Percentiles rank a stretch among this genome's conserved stretches.
phyloP scores from a whole-genome alignment of 2,113 vertebrate species.

The Toxotes jaculatrix region DNA sequence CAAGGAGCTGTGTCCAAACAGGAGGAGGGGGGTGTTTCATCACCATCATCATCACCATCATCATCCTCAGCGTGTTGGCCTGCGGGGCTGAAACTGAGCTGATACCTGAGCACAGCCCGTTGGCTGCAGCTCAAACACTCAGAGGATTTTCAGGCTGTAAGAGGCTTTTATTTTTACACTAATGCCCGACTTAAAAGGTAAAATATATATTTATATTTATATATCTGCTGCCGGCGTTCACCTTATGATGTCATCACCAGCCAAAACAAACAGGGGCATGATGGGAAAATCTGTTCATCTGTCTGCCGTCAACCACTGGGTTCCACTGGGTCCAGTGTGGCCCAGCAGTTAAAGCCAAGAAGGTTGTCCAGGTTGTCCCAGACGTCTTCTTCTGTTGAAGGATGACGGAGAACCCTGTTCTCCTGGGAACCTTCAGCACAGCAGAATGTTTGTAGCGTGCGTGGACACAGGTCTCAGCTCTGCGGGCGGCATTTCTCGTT shows the following conservation, averaged over 20 bases:
- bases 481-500: no score
- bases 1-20: slow-evolving; percentile 34
- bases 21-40: slow-evolving; percentile 20
- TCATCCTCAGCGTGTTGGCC: slow-evolving; percentile 24
- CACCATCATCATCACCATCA: neutral
- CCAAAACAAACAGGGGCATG: slow-evolving; percentile 52
- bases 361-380: no score
- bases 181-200: slow-evolving; percentile 76
- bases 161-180: slow-evolving; percentile 76
- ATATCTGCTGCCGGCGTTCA: slow-evolving; percentile 68
- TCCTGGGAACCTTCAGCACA: no score
- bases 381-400: no score
- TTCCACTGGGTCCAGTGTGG: no score
- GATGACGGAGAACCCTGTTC: no score
- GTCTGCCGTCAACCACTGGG: no score
- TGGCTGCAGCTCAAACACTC: slow-evolving; percentile 64
- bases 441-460: no score
- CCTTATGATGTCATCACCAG: slow-evolving; percentile 68
- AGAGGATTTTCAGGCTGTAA: slow-evolving; percentile 76
- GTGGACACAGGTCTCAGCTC: no score
- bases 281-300: slow-evolving; percentile 40
- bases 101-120: slow-evolving; percentile 70
- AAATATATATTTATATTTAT: slow-evolving; percentile 62
- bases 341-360: no score
- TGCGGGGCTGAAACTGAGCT: slow-evolving; percentile 31